A percentile compares a stretch with the other conserved stretches of the same genome.
phyloP scores from a whole-genome alignment of 2,113 vertebrate species.

The Emydura subglobosa region DNA sequence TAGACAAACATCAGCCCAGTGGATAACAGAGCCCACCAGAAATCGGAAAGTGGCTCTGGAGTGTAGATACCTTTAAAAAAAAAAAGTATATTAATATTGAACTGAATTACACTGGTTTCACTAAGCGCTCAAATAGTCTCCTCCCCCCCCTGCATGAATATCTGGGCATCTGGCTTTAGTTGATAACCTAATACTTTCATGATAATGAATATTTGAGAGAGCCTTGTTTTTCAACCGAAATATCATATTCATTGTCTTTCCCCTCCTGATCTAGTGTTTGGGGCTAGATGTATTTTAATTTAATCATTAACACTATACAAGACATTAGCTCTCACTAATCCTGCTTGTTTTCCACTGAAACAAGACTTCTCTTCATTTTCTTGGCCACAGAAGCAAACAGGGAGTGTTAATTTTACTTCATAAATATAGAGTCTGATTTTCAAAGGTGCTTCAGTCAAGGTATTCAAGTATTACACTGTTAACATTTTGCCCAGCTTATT shows the following conservation, averaged over 20 bases:
- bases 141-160: background rate
- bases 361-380: constrained; percentile 3
- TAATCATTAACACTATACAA: background rate
- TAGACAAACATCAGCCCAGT: constrained; percentile 97
- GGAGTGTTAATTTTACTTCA: background rate
- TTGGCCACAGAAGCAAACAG: background rate
- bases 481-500: background rate
- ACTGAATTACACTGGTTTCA: constrained; percentile 15
- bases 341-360: background rate
- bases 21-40: constrained; percentile 95
- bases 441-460: background rate
- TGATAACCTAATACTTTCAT: constrained; percentile 9
- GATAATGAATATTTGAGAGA: constrained; percentile 27
- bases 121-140: constrained; percentile 51
- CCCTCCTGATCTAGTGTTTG: background rate
- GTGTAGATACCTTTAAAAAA: constrained; percentile 90
- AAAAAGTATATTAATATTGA: constrained; percentile 42
- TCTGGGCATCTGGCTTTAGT: constrained; percentile 32
- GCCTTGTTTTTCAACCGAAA: constrained; percentile 37
- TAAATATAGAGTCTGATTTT: background rate
- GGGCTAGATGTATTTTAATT: background rate
- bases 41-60: constrained; percentile 92
- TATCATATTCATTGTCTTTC: background rate
- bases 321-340: background rate
- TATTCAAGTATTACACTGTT: background rate